phyloP scores from a whole-genome alignment of 1,140 invertebrate genomes.

The Drosophila tristis region DNA sequence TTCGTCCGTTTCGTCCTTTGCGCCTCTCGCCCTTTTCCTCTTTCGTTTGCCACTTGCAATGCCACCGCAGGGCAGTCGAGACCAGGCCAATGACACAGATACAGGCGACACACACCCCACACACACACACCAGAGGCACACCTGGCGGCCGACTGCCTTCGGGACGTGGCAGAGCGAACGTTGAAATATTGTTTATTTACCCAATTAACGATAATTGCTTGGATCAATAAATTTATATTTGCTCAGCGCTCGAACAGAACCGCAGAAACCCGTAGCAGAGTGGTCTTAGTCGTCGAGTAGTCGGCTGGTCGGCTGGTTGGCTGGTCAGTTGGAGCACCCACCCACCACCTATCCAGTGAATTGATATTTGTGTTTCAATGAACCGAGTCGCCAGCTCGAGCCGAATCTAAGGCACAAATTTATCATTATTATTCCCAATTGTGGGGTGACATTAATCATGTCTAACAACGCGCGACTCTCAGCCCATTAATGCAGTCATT shows the following conservation, averaged over 20 bases:
- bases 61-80: not conserved
- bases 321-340: not conserved
- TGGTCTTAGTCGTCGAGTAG: not conserved
- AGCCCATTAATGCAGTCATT: constrained; percentile 51
- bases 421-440: constrained; percentile 23
- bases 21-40: no score
- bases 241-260: constrained; percentile 44
- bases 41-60: not conserved
- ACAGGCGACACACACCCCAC: constrained; percentile 5
- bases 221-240: constrained; percentile 79
- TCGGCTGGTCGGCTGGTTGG: no score
- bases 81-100: constrained; percentile 20
- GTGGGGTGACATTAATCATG: constrained; percentile 43
- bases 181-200: constrained; percentile 76
- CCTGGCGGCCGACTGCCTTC: constrained; percentile 1
- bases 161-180: constrained; percentile 31
- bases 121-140: constrained; percentile 28
- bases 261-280: constrained; percentile 15
- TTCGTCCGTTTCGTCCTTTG: not conserved
- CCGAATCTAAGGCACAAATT: constrained; percentile 28
- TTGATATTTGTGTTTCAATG: constrained; percentile 3
- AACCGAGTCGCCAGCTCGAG: not conserved
- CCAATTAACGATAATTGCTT: constrained; percentile 76
- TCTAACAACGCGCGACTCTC: constrained; percentile 31
- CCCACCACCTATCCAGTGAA: not conserved